Evolutionary conservation across 2,797 vertebrate genomes (phyloP), one percentile per base, ranked within the genome.

Genomic region (Vespertilio murinus): DNA sequence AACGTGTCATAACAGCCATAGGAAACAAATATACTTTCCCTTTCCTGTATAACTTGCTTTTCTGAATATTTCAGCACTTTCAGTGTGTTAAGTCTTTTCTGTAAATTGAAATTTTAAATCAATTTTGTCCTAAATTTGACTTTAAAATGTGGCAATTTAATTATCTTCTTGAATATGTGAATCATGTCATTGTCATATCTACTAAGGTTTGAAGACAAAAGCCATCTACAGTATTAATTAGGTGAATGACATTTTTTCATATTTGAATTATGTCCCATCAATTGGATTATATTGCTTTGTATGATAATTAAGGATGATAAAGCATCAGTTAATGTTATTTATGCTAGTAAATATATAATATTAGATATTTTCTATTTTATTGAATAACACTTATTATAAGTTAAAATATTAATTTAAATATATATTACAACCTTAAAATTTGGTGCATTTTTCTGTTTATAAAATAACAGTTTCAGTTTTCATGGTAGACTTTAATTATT

Each of bases 111-210:
- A 95, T 96, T 97, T 98, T 97, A 96, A 98, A 97, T 98, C 95
- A 97, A 94, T 96, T 97, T 97, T 98, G 94, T 98, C 94, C 97
- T 97, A 97, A 96, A 97, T 97, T 96, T 97, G 95, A 96, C 97
- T 98, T 97, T 95, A 98, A 96, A 97, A 98, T 97, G 97, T 97
- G 97, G 94, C 97, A 98, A 95, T 97, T 98, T 98, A 98, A 98
- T 98, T 98, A 97, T 92, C 94, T 97, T 98, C 96, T 97, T 97
- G 96, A 98, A 98, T 97, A 97, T 93, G 90, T 94, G 96, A 97
- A 97, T 97, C 97, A 97, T 96, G 95, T 98, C 97, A 97, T 98
- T 98, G 97, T 98, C 97, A 97, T 97, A 97, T 98, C 97, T 98
- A 97, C 97, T 98, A 97, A 97, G 91, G 96, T 97, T 93, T 98